phyloP scores from a whole-genome alignment of 2,113 vertebrate species.

The Seriola dumerili region DNA sequence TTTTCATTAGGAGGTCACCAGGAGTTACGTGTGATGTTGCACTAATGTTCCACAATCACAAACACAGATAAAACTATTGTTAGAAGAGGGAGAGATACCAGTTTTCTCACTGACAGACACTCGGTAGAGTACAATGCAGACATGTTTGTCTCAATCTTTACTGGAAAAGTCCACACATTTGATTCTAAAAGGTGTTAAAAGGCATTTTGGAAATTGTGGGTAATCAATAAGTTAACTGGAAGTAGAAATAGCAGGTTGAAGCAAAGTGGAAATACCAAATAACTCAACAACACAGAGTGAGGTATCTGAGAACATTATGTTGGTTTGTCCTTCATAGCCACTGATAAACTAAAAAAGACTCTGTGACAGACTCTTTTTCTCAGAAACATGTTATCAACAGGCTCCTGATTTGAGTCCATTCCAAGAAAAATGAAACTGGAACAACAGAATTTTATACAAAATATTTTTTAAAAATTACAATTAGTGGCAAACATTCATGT shows the following conservation, averaged over 20 bases:
- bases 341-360: not conserved
- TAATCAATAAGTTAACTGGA: slow-evolving; percentile 50
- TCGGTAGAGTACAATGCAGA: slow-evolving; percentile 21
- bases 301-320: not conserved
- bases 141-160: slow-evolving; percentile 41
- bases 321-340: not conserved
- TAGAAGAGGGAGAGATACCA: slow-evolving; percentile 42
- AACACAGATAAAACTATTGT: slow-evolving; percentile 50
- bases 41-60: slow-evolving; percentile 54
- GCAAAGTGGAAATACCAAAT: slow-evolving; percentile 28
- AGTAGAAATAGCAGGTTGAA: slow-evolving; percentile 39
- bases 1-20: slow-evolving; percentile 50
- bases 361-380: not conserved
- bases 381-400: not conserved
- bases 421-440: not conserved
- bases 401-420: not conserved
- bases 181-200: slow-evolving; percentile 31
- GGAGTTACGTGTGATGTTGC: slow-evolving; percentile 49
- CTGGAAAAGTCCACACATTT: slow-evolving; percentile 17
- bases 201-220: slow-evolving; percentile 33
- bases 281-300: slow-evolving; percentile 6
- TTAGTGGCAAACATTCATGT: too few species aligned
- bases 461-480: not conserved
- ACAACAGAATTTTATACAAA: not conserved
- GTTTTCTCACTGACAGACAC: slow-evolving; percentile 47